Conservation (phyloP, 2,797 vertebrate genomes). For the Sebastes itinus region DNA sequence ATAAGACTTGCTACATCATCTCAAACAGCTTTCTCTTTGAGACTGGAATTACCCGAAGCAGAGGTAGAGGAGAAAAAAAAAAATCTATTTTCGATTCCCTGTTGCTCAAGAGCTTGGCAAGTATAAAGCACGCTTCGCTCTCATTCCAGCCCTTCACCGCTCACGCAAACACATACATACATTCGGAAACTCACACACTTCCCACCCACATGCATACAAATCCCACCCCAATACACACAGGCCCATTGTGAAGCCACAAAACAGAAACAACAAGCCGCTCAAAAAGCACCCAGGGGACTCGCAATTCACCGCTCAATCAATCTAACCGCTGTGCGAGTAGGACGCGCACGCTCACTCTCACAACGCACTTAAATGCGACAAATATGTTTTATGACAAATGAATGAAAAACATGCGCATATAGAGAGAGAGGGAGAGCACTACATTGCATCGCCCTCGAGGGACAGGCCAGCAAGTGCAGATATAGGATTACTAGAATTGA, state of each 20-base stretch:
- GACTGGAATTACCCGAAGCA: slow-evolving; percentile 55
- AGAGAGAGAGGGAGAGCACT: not conserved
- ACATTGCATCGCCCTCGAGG: slow-evolving; percentile 68
- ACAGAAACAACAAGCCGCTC: slow-evolving; percentile 77
- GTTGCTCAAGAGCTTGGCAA: slow-evolving; percentile 67
- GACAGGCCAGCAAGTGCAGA: slow-evolving; percentile 73
- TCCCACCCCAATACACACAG: slow-evolving; percentile 63
- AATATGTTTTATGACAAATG: slow-evolving; percentile 76
- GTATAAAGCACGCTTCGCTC: not conserved
- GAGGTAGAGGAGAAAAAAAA: not conserved
- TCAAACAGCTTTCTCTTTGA: slow-evolving; percentile 5
- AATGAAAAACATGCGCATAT: slow-evolving; percentile 43
- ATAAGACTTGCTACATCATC: slow-evolving; percentile 16
- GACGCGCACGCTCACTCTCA: slow-evolving; percentile 20
- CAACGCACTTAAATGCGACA: slow-evolving; percentile 59
- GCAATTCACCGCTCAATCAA: slow-evolving; percentile 81
- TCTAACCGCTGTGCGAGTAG: slow-evolving; percentile 49
- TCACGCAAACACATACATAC: slow-evolving; percentile 40
- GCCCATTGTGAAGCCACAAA: slow-evolving; percentile 73
- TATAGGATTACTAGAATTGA: slow-evolving; percentile 84
- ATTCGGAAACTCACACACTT: slow-evolving; percentile 46
- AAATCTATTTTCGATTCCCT: slow-evolving; percentile 21
- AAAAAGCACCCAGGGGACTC: slow-evolving; percentile 82
- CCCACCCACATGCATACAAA: slow-evolving; percentile 65
- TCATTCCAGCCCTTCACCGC: slow-evolving; percentile 46